Evolutionary conservation across 2,888 invertebrate species (phyloP).

Genomic region (Eupithecia subumbrata): DNA sequence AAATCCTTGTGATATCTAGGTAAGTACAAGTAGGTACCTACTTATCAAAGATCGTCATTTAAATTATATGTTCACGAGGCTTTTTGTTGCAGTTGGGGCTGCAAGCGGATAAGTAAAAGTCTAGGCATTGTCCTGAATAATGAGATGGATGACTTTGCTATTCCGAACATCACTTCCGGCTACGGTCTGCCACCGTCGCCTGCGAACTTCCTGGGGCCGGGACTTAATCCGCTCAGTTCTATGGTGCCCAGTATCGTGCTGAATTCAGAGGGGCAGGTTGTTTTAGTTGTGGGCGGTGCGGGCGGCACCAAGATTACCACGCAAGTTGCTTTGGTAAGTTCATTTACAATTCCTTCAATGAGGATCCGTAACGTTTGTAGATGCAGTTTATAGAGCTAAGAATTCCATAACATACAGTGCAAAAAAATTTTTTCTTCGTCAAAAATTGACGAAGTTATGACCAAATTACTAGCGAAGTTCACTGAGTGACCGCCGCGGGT

Average conservation of each 20-base stretch:
- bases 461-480: too few species aligned
- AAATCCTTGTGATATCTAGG: too few species aligned
- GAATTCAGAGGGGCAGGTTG: slow-evolving; percentile 85
- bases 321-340: slow-evolving; percentile 87
- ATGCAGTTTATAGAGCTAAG: too few species aligned
- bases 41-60: too few species aligned
- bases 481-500: too few species aligned
- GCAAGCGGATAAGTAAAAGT: slow-evolving; percentile 87
- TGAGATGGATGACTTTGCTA: slow-evolving; percentile 95
- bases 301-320: slow-evolving; percentile 96
- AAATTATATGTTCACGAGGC: background rate
- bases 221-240: slow-evolving; percentile 94
- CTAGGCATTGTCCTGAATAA: slow-evolving; percentile 94
- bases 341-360: background rate
- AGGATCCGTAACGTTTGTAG: too few species aligned
- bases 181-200: slow-evolving; percentile 92
- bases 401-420: too few species aligned
- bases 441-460: too few species aligned
- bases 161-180: slow-evolving; percentile 86
- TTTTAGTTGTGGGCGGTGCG: slow-evolving; percentile 91
- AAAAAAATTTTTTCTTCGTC: too few species aligned
- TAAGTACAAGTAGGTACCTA: too few species aligned
- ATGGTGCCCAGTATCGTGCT: slow-evolving; percentile 94
- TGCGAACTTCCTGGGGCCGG: slow-evolving; percentile 92
- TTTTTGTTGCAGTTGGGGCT: slow-evolving; percentile 87